Percentiles rank a stretch among this genome's conserved stretches.
phyloP scores from a whole-genome alignment of 1,140 invertebrate genomes.

The Ceratina australensis region DNA sequence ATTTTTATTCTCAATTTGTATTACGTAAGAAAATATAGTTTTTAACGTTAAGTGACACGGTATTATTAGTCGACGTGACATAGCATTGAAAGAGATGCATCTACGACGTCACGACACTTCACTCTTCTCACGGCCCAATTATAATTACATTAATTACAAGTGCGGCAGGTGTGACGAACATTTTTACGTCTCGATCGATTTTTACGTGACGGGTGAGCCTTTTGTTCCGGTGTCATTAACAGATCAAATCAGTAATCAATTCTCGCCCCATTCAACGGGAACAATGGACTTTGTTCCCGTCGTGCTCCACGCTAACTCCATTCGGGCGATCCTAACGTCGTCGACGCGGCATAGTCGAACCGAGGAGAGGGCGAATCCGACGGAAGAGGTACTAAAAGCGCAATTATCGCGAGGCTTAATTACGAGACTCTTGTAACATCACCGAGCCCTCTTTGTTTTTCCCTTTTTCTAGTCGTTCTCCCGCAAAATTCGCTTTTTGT shows the following conservation, averaged over 20 bases:
- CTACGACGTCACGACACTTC: background rate
- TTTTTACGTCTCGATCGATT: slow-evolving; percentile 10
- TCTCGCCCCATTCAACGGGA: slow-evolving; percentile 24
- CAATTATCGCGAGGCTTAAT: slow-evolving; percentile 59
- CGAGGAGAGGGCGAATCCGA: background rate
- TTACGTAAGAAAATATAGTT: too few relatives aligned
- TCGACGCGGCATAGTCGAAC: background rate
- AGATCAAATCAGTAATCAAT: slow-evolving; percentile 55
- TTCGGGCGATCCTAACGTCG: slow-evolving; percentile 32
- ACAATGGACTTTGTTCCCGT: slow-evolving; percentile 52
- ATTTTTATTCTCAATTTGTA: too few relatives aligned
- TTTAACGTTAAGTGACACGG: too few relatives aligned
- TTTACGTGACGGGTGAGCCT: background rate
- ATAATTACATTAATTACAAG: slow-evolving; percentile 8
- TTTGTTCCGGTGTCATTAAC: slow-evolving; percentile 36
- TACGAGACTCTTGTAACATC: slow-evolving; percentile 59
- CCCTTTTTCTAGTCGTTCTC: slow-evolving; percentile 8
- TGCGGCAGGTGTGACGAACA: slow-evolving; percentile 6
- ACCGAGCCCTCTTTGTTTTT: slow-evolving; percentile 34
- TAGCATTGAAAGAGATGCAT: too few relatives aligned
- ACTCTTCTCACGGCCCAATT: background rate
- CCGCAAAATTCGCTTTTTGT: slow-evolving; percentile 21
- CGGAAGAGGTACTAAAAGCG: slow-evolving; percentile 52
- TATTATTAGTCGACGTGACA: too few relatives aligned
- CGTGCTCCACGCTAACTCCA: background rate